Evolutionary conservation across 2,113 vertebrate genomes (phyloP).

Genomic region (Lagopus leucura): DNA sequence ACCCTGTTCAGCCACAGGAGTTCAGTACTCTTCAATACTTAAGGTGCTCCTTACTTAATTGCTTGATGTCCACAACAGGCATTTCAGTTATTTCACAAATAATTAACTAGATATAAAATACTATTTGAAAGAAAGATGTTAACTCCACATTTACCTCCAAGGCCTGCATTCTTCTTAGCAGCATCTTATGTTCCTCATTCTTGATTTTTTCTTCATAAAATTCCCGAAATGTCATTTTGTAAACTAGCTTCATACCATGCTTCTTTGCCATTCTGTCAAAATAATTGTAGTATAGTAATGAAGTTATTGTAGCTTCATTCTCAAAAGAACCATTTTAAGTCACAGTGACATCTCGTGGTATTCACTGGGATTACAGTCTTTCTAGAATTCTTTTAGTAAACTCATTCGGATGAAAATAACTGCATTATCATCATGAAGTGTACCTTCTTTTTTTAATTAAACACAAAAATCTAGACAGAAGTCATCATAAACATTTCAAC

Average conservation of each 20-base stretch:
- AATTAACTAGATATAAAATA: not conserved
- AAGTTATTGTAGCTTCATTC: not conserved
- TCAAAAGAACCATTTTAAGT: not conserved
- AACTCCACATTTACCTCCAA: slow-evolving; percentile 83
- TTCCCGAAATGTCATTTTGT: slow-evolving; percentile 91
- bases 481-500: not conserved
- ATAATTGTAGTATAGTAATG: not conserved
- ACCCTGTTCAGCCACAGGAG: not conserved
- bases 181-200: slow-evolving; percentile 85
- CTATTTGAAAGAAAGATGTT: not conserved
- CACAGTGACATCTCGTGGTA: slow-evolving; percentile 65
- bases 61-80: not conserved
- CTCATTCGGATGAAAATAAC: not conserved
- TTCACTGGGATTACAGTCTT: slow-evolving; percentile 8
- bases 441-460: not conserved
- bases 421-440: not conserved
- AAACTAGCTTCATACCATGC: slow-evolving; percentile 92
- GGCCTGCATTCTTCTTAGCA: slow-evolving; percentile 92
- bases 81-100: not conserved
- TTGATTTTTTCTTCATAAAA: slow-evolving; percentile 93
- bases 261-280: slow-evolving; percentile 91
- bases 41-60: not conserved
- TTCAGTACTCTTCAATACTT: not conserved
- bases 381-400: not conserved
- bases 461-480: not conserved